Conservation (phyloP, 2,888 invertebrate genomes). For the Helicoverpa assulta region DNA sequence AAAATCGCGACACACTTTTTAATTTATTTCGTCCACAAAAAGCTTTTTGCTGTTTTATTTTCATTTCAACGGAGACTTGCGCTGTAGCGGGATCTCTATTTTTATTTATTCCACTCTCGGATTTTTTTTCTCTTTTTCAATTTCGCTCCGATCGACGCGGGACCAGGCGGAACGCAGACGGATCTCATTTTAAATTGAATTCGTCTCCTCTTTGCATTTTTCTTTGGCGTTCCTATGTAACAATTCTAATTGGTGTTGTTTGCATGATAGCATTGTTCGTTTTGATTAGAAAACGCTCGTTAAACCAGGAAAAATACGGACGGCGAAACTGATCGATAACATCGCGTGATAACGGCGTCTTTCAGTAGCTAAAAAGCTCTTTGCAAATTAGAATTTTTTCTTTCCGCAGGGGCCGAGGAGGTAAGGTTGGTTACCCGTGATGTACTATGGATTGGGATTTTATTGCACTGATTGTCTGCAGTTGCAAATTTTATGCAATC, state of each 20-base stretch:
- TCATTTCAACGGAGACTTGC: conserved; percentile 90
- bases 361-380: conserved; percentile 79
- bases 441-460: conserved; percentile 48
- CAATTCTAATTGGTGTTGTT: conserved; percentile 87
- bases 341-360: conserved; percentile 80
- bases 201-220: conserved; percentile 84
- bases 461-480: conserved; percentile 55
- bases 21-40: conserved; percentile 90
- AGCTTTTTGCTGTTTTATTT: conserved; percentile 88
- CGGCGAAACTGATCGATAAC: conserved; percentile 75
- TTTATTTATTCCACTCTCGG: conserved; percentile 86
- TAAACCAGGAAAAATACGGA: conserved; percentile 72
- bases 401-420: conserved; percentile 58
- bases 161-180: conserved; percentile 86
- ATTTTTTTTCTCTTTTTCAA: conserved; percentile 86
- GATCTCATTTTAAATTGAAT: conserved; percentile 89
- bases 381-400: conserved; percentile 80
- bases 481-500: conserved; percentile 39
- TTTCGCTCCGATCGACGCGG: conserved; percentile 87
- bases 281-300: conserved; percentile 75
- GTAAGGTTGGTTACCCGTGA: conserved; percentile 47
- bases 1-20: conserved; percentile 89
- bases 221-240: conserved; percentile 79
- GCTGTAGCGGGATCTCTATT: conserved; percentile 90
- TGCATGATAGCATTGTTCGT: conserved; percentile 84